Evolutionary conservation across 2,797 vertebrate genomes (phyloP).

Genomic region (Chaetodon trifasciatus): DNA sequence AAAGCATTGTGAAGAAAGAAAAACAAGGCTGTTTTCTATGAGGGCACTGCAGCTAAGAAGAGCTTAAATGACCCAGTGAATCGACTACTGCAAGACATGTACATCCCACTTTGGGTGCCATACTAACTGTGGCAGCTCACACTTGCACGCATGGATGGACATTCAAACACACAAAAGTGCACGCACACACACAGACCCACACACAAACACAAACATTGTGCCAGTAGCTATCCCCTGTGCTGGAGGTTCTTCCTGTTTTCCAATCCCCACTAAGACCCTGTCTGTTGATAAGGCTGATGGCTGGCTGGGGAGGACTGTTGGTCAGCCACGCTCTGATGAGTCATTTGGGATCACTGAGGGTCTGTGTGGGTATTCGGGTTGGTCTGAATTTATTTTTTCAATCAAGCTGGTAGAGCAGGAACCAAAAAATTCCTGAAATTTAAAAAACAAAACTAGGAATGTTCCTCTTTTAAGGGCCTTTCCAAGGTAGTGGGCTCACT

Average conservation of each 20-base stretch:
- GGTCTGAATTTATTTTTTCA: constrained; percentile 11
- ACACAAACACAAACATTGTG: constrained; percentile 47
- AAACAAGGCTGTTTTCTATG: background rate
- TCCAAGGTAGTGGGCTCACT: background rate
- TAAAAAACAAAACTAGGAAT: background rate
- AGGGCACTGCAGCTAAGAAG: background rate
- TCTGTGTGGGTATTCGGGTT: constrained; percentile 33
- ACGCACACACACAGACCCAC: constrained; percentile 6
- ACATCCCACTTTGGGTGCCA: constrained; percentile 15
- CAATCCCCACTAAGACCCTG: constrained; percentile 79
- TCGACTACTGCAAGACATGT: constrained; percentile 14
- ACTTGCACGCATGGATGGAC: constrained; percentile 35
- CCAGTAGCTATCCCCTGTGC: constrained; percentile 43
- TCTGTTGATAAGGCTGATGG: constrained; percentile 77
- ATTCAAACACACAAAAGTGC: constrained; percentile 36
- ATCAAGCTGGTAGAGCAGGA: background rate
- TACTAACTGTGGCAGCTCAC: constrained; percentile 30
- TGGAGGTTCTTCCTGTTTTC: constrained; percentile 78
- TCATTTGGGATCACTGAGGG: constrained; percentile 62
- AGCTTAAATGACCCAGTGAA: constrained; percentile 23
- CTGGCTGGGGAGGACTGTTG: constrained; percentile 49
- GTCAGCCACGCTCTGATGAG: constrained; percentile 64
- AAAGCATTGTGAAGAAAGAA: constrained; percentile 22
- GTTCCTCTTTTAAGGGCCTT: background rate
- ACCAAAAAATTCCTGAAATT: background rate